Conservation (phyloP, 92 coral and sea anemone genomes). For the Siderastrea radians region DNA sequence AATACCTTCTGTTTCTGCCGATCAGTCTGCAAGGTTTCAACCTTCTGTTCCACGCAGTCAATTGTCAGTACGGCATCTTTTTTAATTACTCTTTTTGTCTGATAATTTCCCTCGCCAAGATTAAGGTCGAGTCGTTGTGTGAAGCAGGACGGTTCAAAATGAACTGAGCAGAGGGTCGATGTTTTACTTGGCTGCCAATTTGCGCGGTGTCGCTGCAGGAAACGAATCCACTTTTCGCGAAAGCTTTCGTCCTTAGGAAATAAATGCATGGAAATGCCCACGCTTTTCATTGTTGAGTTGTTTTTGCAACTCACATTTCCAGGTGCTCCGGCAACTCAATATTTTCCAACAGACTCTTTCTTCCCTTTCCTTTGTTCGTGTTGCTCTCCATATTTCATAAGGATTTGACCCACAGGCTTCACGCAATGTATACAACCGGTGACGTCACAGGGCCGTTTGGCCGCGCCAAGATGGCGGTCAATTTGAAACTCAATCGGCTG, state of each 20-base stretch:
- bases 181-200: slow-evolving; percentile 23
- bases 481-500: not conserved
- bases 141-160: slow-evolving; percentile 30
- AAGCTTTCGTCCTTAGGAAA: slow-evolving; percentile 29
- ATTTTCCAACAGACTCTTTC: slow-evolving; percentile 25
- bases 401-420: too few species aligned
- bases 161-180: slow-evolving; percentile 50
- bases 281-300: slow-evolving; percentile 13
- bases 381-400: too few species aligned
- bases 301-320: slow-evolving; percentile 62
- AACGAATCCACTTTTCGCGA: slow-evolving; percentile 42
- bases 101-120: not conserved
- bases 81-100: not conserved
- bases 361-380: too few species aligned
- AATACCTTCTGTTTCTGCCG: too few species aligned
- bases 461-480: slow-evolving; percentile 52
- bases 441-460: slow-evolving; percentile 32
- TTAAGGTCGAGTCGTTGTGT: not conserved
- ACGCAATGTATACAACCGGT: slow-evolving; percentile 1
- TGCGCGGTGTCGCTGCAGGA: slow-evolving; percentile 50
- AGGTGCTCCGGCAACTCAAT: slow-evolving; percentile 75
- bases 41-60: not conserved
- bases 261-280: slow-evolving; percentile 53
- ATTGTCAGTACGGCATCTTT: not conserved
- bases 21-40: too few species aligned